Base-by-base conservation (phyloP, 2,888 invertebrate species). In the Dascillus cervinus region DNA sequence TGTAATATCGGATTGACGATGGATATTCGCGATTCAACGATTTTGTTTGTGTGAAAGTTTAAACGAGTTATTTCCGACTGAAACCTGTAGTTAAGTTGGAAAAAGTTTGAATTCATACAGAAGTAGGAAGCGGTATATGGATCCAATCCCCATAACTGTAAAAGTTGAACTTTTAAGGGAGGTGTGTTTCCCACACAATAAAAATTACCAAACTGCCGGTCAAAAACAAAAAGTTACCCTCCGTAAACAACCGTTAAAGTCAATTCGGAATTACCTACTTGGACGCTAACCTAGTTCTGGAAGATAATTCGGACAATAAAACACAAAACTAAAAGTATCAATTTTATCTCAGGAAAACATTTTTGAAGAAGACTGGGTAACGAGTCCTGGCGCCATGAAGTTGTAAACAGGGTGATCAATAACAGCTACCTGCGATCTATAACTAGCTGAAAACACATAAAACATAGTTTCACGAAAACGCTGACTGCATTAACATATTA, bases 351-450 rank as follows among this genome's bases (percentile, higher is more conserved):
- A 38, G n/a, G n/a, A n/a, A n/a, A n/a, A n/a, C n/a, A n/a, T n/a
- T n/a, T n/a, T n/a, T n/a, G n/a, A n/a, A 37, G 32, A 28, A 34
- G 35, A 21, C 32, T 17, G 42, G 37, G 37, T 43, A 45, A 45
- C 44, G 36, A 41, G 42, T 41, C 35, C 32, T 34, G 54, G 55
- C 55, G 55, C 52, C 55, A 39, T 32, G 40, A 29, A 39, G 46
- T 41, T 44, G 54, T 56, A 56, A 56, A 56, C 56, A 56, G 48
- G 43, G 48, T 50, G 47, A 56, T 56, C 56, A 56, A 56, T 56
- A 55, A 50, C 52, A 34, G 40, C 40, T 53, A 55, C 55, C 55
- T 54, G 52, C 47, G 47, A 52, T 54, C 50, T 44, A 53, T 51
- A 51, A 50, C 51, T 33, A 45, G 43, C 40, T 47, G 49, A 53